A percentile compares a stretch with the other conserved stretches of the same genome.
phyloP scores from a whole-genome alignment of 2,888 invertebrate genomes.

The Dinocampus coccinellae region DNA sequence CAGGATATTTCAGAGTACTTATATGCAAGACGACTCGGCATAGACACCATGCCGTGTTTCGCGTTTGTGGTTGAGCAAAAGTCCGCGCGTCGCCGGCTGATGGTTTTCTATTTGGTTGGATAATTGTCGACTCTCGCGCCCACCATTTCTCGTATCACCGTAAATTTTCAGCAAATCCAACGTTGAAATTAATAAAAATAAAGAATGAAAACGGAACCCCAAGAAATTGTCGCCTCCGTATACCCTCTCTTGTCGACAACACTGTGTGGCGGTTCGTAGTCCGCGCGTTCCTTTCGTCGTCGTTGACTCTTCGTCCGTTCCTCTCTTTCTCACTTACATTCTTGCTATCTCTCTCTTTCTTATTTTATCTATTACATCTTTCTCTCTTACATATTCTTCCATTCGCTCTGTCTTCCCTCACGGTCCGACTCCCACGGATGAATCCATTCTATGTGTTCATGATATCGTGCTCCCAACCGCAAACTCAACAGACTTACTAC shows the following conservation, averaged over 20 bases:
- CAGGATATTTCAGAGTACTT: constrained; percentile 46
- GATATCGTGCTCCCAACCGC: constrained; percentile 39
- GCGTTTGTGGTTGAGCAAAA: constrained; percentile 55
- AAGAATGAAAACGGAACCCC: constrained; percentile 35
- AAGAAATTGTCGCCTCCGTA: constrained; percentile 54
- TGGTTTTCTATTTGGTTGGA: constrained; percentile 47
- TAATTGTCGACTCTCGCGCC: constrained; percentile 48
- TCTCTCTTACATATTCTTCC: constrained; percentile 36
- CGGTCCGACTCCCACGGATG: constrained; percentile 36
- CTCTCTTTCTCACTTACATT: constrained; percentile 8
- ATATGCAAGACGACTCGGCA: constrained; percentile 42
- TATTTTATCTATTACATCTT: constrained; percentile 28
- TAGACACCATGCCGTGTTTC: constrained; percentile 52
- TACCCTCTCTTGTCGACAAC: constrained; percentile 58
- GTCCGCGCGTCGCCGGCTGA: constrained; percentile 51
- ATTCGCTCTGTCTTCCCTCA: constrained; percentile 44
- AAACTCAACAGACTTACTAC: constrained; percentile 29
- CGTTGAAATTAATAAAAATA: constrained; percentile 47
- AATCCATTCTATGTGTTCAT: constrained; percentile 19
- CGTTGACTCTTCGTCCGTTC: background rate
- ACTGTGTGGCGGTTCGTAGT: constrained; percentile 56
- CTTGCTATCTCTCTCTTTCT: constrained; percentile 16
- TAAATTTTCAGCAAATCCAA: constrained; percentile 45
- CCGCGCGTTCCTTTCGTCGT: constrained; percentile 52
- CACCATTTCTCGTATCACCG: constrained; percentile 51